Evolutionary conservation across 2,888 invertebrate species (phyloP).

Genomic region (Agrotis exclamationis): DNA sequence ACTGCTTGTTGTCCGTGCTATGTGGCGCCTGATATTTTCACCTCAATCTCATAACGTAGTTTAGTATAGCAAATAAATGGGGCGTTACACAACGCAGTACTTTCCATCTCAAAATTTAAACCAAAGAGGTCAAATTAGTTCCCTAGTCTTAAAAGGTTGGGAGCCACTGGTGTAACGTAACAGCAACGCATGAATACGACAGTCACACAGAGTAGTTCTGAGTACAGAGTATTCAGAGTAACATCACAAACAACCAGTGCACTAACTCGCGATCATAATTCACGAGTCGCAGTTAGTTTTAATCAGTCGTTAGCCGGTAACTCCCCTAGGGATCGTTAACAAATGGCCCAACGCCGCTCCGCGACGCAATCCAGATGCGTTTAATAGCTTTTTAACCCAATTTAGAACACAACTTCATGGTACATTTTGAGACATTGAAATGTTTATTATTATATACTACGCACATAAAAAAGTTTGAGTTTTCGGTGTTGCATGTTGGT

Average conservation of each 20-base stretch:
- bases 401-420: conserved; percentile 68
- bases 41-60: too few species aligned
- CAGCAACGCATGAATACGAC: conserved; percentile 28
- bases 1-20: too few species aligned
- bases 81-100: too few species aligned
- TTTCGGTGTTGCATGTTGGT: conserved; percentile 22
- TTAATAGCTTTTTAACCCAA: conserved; percentile 81
- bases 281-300: conserved; percentile 73
- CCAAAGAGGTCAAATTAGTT: too few species aligned
- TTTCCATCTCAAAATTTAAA: too few species aligned
- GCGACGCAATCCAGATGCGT: conserved; percentile 78
- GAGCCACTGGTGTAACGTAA: neutral
- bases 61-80: too few species aligned
- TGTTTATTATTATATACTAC: conserved; percentile 65
- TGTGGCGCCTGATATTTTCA: too few species aligned
- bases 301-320: conserved; percentile 73
- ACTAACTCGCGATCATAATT: conserved; percentile 67
- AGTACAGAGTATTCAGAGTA: conserved; percentile 3
- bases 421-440: conserved; percentile 66
- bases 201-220: conserved; percentile 6
- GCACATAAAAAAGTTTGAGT: conserved; percentile 45
- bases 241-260: conserved; percentile 48
- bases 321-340: conserved; percentile 73
- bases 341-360: conserved; percentile 65
- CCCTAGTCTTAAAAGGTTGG: neutral